These are phyloP conservation scores for Colius striatus DNA, from an alignment of 2,113 vertebrate species.

Conservation along the genomic window DNA sequence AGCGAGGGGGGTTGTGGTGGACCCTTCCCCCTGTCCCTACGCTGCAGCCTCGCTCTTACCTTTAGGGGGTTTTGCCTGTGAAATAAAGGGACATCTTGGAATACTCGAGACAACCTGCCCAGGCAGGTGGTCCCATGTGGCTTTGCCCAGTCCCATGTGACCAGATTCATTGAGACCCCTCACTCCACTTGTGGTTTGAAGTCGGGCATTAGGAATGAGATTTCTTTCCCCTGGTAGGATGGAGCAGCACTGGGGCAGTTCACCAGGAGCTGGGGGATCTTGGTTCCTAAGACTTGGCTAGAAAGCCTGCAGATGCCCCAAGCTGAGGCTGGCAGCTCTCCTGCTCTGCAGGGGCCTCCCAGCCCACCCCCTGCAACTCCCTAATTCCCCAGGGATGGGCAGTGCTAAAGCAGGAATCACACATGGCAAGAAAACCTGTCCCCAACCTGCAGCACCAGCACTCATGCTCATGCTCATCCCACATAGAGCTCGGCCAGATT, in stretches of 20 bases:
- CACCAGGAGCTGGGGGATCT: background rate
- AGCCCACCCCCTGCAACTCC: too few species aligned
- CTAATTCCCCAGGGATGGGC: background rate
- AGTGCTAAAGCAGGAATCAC: background rate
- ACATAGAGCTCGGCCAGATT: rapidly evolving
- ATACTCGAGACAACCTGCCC: background rate
- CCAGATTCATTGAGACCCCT: background rate
- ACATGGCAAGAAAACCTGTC: background rate
- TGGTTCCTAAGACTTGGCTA: background rate
- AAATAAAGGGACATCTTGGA: background rate
- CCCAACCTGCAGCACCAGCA: background rate
- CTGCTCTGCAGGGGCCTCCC: background rate
- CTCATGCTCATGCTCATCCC: background rate
- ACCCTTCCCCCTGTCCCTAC: rapidly evolving
- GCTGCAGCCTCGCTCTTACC: background rate
- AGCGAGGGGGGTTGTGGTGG: background rate
- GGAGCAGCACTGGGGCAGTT: background rate
- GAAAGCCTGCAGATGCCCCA: background rate
- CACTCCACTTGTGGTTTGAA: rapidly evolving
- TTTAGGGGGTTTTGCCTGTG: constrained; percentile 64
- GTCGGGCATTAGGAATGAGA: background rate
- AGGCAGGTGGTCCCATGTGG: rapidly evolving
- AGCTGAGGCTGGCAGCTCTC: background rate
- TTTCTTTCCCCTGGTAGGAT: rapidly evolving
- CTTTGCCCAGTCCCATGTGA: background rate